Base-by-base conservation (phyloP, 2,888 invertebrate species). In the Sepiola atlantica region DNA sequence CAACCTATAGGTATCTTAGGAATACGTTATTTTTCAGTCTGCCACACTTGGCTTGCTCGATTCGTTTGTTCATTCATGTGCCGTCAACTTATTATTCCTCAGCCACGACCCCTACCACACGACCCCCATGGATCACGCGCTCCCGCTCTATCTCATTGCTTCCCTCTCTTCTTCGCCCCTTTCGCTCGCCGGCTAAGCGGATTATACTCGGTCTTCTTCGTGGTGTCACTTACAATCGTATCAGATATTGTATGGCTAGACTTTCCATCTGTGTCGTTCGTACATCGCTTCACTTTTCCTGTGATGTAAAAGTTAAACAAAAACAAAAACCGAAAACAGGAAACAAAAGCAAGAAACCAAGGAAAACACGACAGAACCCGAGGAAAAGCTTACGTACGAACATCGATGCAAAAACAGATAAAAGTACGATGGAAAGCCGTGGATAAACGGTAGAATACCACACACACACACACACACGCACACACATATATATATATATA, bases 31-130 rank as follows among this genome's bases (percentile, higher is more conserved):
- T 77, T 77, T 77, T n/a, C n/a, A n/a, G 77, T 77, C n/a, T 77
- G 77, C n/a, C 77, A 77, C 77, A 77, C 77, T 77, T 77, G 77
- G 77, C 77, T 77, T 77, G 77, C 77, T 77, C 77, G n/a, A 77
- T 77, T 77, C 77, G 77, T 77, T 77, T 77, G 77, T 77, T 77
- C 77, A 77, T 77, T 77, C 77, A 77, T 77, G 77, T 77, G 77
- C 77, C 77, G 77, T 77, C 77, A 77, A 32, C 45, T 45, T 45
- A 45, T 45, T 45, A 45, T 45, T 45, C 45, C 45, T 77, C n/a
- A 77, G n/a, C 77, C 77, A 77, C 32, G n/a, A 77, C 77, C 77
- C n/a, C 77, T 77, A 77, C 77, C 77, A 77, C 77, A 77, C 77
- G 77, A 77, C 77, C 77, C 32, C 77, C 32, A 16, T 0, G 32